Conservation (phyloP, 2,888 invertebrate species). For the Eupithecia centaureata region DNA sequence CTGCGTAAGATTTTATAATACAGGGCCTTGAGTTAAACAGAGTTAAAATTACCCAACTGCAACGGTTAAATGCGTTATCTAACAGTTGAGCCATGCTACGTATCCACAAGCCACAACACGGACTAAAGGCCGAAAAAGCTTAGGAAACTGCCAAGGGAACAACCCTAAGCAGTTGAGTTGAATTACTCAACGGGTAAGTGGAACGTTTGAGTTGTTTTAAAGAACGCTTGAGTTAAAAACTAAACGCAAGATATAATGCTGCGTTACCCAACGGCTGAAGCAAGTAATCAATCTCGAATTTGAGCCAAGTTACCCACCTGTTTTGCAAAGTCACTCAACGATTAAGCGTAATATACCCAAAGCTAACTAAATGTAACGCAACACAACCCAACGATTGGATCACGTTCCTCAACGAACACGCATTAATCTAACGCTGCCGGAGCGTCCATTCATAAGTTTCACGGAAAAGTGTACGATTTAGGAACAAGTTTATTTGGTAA, state of each 20-base stretch:
- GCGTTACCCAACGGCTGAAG: neutral
- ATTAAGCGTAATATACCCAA: neutral
- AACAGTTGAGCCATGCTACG: neutral
- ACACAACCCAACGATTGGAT: neutral
- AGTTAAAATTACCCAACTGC: neutral
- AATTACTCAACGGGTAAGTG: neutral
- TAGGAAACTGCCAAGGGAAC: too few species aligned
- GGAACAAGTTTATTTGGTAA: neutral
- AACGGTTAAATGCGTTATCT: neutral
- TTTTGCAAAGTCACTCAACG: neutral
- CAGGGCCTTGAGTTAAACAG: too few species aligned
- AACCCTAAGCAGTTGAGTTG: neutral
- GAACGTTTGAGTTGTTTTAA: neutral
- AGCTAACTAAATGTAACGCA: neutral
- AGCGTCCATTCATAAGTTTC: conserved; percentile 5
- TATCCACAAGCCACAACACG: neutral
- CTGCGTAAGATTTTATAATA: too few species aligned
- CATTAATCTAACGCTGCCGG: conserved; percentile 12
- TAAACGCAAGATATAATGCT: neutral
- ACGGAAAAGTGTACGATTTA: neutral
- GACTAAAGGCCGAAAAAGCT: neutral
- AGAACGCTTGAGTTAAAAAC: neutral
- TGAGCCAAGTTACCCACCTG: neutral
- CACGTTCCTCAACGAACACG: neutral
- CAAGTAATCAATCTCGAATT: neutral